These are phyloP conservation scores for Macaria notata DNA, from an alignment of 2,888 invertebrate species.

Conservation along the genomic window DNA sequence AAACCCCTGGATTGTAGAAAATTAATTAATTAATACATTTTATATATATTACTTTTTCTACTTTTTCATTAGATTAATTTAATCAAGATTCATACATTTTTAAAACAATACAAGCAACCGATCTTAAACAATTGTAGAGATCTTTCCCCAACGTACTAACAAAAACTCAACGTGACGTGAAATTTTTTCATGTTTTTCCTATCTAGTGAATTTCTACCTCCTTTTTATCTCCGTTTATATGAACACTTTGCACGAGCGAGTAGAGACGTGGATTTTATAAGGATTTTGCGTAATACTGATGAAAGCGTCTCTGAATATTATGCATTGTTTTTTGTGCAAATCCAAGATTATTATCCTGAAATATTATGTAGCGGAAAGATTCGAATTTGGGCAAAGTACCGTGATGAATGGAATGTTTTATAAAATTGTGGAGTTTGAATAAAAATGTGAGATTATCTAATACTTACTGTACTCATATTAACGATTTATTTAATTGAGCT, in stretches of 20 bases:
- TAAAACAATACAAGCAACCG: no score
- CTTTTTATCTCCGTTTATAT: slow-evolving; percentile 1
- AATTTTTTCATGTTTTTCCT: not conserved
- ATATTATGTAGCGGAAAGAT: slow-evolving; percentile 14
- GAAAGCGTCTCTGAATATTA: slow-evolving; percentile 32
- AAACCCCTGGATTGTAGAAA: no score
- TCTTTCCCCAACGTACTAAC: no score
- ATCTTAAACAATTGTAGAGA: no score
- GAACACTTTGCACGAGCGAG: slow-evolving; percentile 23
- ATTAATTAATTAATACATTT: no score
- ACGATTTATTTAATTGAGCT: no score
- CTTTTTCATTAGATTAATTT: no score
- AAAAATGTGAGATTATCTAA: not conserved
- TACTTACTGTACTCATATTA: no score
- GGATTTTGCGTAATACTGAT: slow-evolving; percentile 32
- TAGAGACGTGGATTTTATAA: slow-evolving; percentile 31
- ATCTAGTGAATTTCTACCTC: not conserved
- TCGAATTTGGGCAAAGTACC: slow-evolving; percentile 2
- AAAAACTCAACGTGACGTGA: no score
- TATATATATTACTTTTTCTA: no score
- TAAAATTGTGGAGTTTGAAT: not conserved
- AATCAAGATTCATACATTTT: no score
- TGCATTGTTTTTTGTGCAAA: slow-evolving; percentile 23
- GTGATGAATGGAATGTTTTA: not conserved
- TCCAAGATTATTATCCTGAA: slow-evolving; percentile 18